Base-by-base conservation (phyloP, 2,797 vertebrate species). In the Myoxocephalus aenaeus region DNA sequence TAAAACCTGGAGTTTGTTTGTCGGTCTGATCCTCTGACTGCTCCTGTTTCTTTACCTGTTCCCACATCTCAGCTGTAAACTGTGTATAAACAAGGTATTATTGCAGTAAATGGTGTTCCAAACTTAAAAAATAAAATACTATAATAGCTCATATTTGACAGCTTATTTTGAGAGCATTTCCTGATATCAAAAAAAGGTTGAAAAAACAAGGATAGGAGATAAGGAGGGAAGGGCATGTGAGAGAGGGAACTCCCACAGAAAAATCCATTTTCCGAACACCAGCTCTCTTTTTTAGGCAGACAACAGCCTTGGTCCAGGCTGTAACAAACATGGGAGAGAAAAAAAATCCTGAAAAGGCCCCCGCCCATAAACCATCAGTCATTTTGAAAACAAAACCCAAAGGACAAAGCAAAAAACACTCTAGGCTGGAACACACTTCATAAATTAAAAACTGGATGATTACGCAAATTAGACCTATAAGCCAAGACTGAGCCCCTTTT, bases 361-460 rank as follows among this genome's bases (percentile, higher is more conserved):
- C 75, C 68, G 1, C 77, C 85, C 81, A 78, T 66, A 27, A 74
- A 70, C 53, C 74, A 75, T 88, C 84, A 72, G 63, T 73, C 81
- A 83, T 70, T 70, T 70, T 59, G 54, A 77, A 82, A 82, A 84
- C 77, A 81, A 82, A 85, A 76, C 36, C 9, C 65, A 65, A 77
- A 54, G 62, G 65, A 70, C 65, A 70, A 71, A 81, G 51, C 51
- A 66, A 77, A 70, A 77, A 82, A 83, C 58, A 77, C 62, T 64
- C n/a, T 1, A 57, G 56, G 22, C 72, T 64, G 46, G 14, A 83
- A 73, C 61, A 32, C 71, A 74, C 57, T 71, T 20, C 0, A 75
- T 81, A 65, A 84, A 82, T 77, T 67, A 84, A 79, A 73, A 46
- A 57, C 10, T 36, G 59, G 63, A 79, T 81, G 70, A 88, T 83